Percentiles rank a stretch among this genome's conserved stretches.
phyloP scores from a whole-genome alignment of 2,888 invertebrate species.

The Corbicula japonica region DNA sequence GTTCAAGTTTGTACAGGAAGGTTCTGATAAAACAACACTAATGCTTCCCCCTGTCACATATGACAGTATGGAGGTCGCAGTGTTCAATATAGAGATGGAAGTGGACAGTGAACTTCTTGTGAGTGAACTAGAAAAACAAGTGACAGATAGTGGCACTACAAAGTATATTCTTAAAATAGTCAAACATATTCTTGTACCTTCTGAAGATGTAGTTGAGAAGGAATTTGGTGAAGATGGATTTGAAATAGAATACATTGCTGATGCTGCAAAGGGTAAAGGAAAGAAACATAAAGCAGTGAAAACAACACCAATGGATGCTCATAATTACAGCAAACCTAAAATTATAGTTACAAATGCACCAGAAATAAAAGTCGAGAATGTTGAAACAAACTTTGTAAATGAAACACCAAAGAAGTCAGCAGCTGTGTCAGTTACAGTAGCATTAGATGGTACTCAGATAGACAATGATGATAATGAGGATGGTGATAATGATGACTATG shows the following conservation, averaged over 20 bases:
- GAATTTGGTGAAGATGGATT: constrained; percentile 8
- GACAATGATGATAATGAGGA: not conserved
- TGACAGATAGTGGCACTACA: constrained; percentile 29
- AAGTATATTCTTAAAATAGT: constrained; percentile 30
- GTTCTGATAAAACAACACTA: constrained; percentile 23
- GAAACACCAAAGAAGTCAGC: not conserved
- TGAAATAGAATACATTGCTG: not conserved
- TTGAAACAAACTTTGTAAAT: not conserved
- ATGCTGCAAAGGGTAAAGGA: not conserved
- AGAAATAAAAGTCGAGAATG: not conserved
- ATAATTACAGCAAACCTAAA: constrained; percentile 31
- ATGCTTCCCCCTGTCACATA: constrained; percentile 32
- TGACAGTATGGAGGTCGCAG: constrained; percentile 31
- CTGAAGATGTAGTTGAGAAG: not conserved
- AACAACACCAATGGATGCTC: constrained; percentile 8
- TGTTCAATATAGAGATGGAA: constrained; percentile 39
- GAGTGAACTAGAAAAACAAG: constrained; percentile 15
- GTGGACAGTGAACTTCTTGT: constrained; percentile 30
- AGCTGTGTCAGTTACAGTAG: constrained; percentile 6
- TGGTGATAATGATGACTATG: not conserved
- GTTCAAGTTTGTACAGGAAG: constrained; percentile 35
- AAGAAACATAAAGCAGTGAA: not conserved
- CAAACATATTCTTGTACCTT: not conserved
- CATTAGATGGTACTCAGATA: constrained; percentile 28
- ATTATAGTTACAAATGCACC: not conserved